phyloP scores from a whole-genome alignment of 2,113 vertebrate genomes.

The Brevimyrus niger region DNA sequence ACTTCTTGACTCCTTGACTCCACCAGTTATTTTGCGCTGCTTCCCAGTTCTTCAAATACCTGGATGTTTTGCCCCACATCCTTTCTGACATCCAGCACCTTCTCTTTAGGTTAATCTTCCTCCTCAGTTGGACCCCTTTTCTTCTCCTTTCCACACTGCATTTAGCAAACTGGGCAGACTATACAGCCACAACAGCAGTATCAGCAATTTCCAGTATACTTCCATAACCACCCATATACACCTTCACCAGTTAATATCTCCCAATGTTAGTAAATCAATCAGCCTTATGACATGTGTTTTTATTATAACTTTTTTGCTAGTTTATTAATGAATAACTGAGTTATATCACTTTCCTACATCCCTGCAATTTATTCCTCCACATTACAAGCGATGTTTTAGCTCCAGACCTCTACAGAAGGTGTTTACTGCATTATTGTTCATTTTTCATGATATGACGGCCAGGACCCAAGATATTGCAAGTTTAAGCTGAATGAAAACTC shows the following conservation, averaged over 20 bases:
- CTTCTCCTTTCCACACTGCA: not conserved
- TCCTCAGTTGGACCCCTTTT: not conserved
- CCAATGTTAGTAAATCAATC: not conserved
- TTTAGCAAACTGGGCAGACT: not conserved
- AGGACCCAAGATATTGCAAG: not conserved
- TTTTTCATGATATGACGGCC: not conserved
- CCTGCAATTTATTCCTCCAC: not conserved
- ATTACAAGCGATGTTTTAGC: not conserved
- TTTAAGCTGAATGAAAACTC: not conserved
- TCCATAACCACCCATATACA: not conserved
- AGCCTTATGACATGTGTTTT: not conserved
- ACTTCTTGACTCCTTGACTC: not conserved
- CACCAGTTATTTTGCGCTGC: not conserved
- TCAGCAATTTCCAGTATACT: not conserved
- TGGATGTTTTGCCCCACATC: not conserved
- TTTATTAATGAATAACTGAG: not conserved
- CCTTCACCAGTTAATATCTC: not conserved
- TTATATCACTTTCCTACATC: not conserved
- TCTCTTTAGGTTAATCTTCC: not conserved
- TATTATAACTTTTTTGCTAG: not conserved
- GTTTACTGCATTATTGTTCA: not conserved
- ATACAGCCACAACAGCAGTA: not conserved
- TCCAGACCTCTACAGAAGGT: not conserved
- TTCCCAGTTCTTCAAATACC: not conserved
- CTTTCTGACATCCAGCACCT: not conserved